Base-by-base conservation (phyloP, 2,888 invertebrate genomes). In the Tetragonisca angustula region DNA sequence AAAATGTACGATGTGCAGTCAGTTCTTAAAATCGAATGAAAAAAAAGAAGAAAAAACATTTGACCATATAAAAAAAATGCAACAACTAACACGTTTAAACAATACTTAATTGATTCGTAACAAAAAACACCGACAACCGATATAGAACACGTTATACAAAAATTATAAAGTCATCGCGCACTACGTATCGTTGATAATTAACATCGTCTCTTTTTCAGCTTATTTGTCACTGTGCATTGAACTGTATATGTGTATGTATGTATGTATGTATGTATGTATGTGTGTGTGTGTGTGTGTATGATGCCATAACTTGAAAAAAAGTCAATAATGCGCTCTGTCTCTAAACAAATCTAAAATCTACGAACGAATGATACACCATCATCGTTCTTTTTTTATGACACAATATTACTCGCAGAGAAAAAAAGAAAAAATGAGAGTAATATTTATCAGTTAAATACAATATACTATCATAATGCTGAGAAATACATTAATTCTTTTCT, bases 71-170 rank as follows among this genome's bases (percentile, higher is more conserved):
- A 73, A 84, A 70, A 83, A 85, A 84, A 85, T 85, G 81, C 85
- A 85, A 81, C 79, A 80, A 76, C 68, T 81, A 85, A 85, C 85
- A 85, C 43, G 24, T 71, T 85, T 85, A 77, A 84, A 85, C 74
- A 85, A 85, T 74, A 81, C 80, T 69, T 67, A 78, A 77, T 81
- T 72, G 72, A 85, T 78, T 81, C 78, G 75, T 78, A 85, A 85
- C 85, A 81, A 82, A 85, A 43, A 83, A 79, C 73, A 62, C 72
- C 21, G 72, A 76, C 54, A 85, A 85, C 75, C 52, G 56, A 27
- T 68, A 85, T 74, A 75, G 50, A 81, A 72, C 69, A 85, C 64
- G 70, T 72, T 62, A 50, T 59, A 73, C 43, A 61, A 11, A 32
- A 11, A 32, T 78, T 59, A 74, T 32, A 76, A 83, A 78, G 32